Percentiles rank a stretch among this genome's conserved stretches.
phyloP scores from a whole-genome alignment of 2,797 vertebrate genomes.

The Enteromius radiatus region DNA sequence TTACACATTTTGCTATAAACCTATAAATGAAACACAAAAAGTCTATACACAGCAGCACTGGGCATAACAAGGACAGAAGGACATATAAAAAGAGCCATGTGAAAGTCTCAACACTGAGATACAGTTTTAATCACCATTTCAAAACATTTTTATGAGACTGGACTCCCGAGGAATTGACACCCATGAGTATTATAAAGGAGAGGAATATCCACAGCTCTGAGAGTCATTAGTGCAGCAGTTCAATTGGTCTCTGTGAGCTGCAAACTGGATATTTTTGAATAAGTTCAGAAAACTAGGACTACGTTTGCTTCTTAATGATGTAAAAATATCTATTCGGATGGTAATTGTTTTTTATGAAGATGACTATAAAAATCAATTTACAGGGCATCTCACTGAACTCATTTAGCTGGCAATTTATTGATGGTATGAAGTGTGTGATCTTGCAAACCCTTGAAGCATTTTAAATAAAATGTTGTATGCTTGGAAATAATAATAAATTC shows the following conservation, averaged over 20 bases:
- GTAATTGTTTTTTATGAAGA: too few relatives aligned
- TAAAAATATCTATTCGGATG: not conserved
- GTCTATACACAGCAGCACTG: not conserved
- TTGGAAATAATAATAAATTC: not conserved
- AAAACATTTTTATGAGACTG: not conserved
- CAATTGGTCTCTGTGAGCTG: not conserved
- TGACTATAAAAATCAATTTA: too few relatives aligned
- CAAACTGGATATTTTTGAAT: not conserved
- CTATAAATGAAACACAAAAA: not conserved
- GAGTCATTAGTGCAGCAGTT: constrained; percentile 1
- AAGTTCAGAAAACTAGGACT: not conserved
- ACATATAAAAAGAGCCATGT: not conserved
- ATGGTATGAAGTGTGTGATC: too few relatives aligned
- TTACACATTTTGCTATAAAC: not conserved
- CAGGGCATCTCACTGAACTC: too few relatives aligned
- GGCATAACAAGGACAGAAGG: not conserved
- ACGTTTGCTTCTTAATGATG: not conserved
- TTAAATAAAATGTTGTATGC: not conserved
- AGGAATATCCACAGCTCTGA: not conserved
- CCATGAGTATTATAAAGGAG: not conserved
- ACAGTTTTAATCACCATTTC: not conserved
- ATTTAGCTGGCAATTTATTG: not conserved
- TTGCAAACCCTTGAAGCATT: not conserved
- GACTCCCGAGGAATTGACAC: not conserved
- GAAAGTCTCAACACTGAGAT: not conserved